Conservation (phyloP, 2,888 invertebrate genomes). For the Nomada lathburiana region DNA sequence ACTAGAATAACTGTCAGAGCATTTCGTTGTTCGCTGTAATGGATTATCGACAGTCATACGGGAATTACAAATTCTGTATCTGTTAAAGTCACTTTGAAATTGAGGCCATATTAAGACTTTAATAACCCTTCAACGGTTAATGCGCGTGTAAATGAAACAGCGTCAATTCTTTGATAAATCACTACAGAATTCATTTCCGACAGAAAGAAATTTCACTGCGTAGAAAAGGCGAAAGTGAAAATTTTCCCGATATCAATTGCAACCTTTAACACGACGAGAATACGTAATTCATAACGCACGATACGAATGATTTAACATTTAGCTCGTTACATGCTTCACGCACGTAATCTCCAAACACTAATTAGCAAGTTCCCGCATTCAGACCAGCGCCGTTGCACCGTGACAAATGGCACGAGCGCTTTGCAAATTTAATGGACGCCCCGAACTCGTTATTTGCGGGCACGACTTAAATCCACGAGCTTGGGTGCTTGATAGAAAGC, state of each 20-base stretch:
- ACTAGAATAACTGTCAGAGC: too few relatives aligned
- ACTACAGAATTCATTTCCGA: too few relatives aligned
- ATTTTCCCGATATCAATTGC: neutral
- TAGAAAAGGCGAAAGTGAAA: too few relatives aligned
- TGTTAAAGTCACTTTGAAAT: too few relatives aligned
- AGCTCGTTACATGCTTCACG: neutral
- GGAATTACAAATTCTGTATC: too few relatives aligned
- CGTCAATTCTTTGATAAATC: too few relatives aligned
- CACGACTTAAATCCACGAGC: neutral
- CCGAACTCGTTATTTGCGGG: constrained; percentile 12
- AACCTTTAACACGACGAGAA: constrained; percentile 30
- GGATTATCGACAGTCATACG: too few relatives aligned
- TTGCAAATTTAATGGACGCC: neutral
- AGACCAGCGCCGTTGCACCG: neutral
- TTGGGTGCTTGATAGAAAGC: neutral
- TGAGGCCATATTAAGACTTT: too few relatives aligned
- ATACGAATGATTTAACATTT: constrained; percentile 13
- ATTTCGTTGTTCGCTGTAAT: too few relatives aligned
- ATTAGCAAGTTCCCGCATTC: constrained; percentile 18
- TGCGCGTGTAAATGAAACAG: too few relatives aligned
- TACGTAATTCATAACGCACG: constrained; percentile 9
- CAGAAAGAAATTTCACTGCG: too few relatives aligned
- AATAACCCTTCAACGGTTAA: too few relatives aligned
- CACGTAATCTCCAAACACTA: constrained; percentile 23
- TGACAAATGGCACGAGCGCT: constrained; percentile 13